These are phyloP conservation scores for Champsocephalus gunnari DNA, from an alignment of 2,797 vertebrate species.

Conservation along the genomic window DNA sequence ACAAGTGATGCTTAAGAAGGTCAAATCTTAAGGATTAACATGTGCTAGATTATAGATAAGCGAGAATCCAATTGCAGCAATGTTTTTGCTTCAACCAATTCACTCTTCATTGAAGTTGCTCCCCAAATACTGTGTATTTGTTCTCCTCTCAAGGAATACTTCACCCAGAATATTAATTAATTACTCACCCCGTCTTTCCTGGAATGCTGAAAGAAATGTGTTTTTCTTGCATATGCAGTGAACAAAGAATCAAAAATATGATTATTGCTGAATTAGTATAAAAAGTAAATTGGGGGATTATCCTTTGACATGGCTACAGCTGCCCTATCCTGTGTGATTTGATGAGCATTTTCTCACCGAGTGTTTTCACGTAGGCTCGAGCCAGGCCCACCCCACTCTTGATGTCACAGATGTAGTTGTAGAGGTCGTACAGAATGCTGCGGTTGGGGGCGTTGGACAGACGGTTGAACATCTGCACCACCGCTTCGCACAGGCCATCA, in stretches of 20 bases:
- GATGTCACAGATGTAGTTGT: constrained; percentile 99
- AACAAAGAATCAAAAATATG: no score
- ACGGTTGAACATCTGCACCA: constrained; percentile 98
- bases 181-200: no score
- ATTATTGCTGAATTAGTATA: no score
- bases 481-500: constrained; percentile 91
- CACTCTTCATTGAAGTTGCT: background rate
- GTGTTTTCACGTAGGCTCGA: constrained; percentile 89
- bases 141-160: background rate
- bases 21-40: background rate
- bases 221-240: no score
- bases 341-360: constrained; percentile 62
- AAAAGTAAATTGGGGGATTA: no score
- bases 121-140: background rate
- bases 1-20: constrained; percentile 45
- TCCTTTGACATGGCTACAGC: no score
- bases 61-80: background rate
- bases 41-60: background rate
- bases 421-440: constrained; percentile 96
- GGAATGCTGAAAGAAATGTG: no score
- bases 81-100: no score
- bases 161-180: no score
- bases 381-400: constrained; percentile 98
- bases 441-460: constrained; percentile 97
- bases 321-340: no score